These are phyloP conservation scores for Notolepis coatsorum DNA, from an alignment of 2,797 vertebrate genomes.

Conservation along the genomic window DNA sequence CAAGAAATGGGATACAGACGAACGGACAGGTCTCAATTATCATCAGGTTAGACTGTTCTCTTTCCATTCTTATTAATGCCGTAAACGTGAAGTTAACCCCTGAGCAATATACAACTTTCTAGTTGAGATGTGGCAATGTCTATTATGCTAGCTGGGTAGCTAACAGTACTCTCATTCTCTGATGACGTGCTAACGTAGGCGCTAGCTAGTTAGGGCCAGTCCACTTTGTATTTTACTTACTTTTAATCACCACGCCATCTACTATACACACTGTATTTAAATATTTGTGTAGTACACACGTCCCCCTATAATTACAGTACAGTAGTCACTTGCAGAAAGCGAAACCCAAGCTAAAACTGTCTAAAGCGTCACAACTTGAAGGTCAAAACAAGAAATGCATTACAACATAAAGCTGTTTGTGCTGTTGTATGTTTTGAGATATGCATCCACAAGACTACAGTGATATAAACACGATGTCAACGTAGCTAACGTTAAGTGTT, in stretches of 20 bases:
- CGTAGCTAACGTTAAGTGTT: no score
- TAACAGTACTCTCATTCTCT: conserved; percentile 24
- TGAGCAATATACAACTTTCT: background rate
- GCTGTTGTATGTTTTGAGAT: conserved; percentile 2
- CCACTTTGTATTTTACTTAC: conserved; percentile 40
- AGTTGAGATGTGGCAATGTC: conserved; percentile 32
- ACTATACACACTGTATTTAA: background rate
- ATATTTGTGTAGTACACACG: fast-evolving
- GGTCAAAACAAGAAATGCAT: conserved; percentile 49
- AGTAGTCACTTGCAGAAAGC: background rate
- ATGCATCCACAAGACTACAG: background rate
- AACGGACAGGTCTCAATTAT: conserved; percentile 57
- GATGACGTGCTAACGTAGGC: conserved; percentile 38
- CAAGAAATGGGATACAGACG: conserved; percentile 41
- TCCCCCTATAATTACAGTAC: fast-evolving
- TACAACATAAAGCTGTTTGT: conserved; percentile 14
- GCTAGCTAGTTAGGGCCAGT: background rate
- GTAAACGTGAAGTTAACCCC: background rate
- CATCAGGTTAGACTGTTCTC: conserved; percentile 73
- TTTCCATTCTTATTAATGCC: background rate
- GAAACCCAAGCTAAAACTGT: background rate
- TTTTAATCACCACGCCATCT: conserved; percentile 2
- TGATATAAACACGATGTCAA: fast-evolving
- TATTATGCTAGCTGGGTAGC: conserved; percentile 55
- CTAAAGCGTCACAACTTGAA: conserved; percentile 69